phyloP scores from a whole-genome alignment of 1,140 invertebrate genomes.

The Drosophila ironensis region DNA sequence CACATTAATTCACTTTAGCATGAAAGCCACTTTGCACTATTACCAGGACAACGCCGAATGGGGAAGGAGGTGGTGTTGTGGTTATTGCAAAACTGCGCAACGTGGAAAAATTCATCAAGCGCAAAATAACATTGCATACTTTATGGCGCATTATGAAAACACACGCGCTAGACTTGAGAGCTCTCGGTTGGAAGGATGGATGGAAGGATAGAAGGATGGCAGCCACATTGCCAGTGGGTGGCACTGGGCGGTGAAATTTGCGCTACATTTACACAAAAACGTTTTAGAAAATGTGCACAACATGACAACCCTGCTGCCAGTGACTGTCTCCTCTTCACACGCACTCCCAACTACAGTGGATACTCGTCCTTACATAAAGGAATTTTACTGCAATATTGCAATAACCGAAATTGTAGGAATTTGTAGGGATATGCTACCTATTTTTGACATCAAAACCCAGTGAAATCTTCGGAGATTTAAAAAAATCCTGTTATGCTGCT shows the following conservation, averaged over 20 bases:
- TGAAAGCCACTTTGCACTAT: constrained; percentile 68
- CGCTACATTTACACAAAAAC: constrained; percentile 77
- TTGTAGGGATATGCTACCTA: too few relatives aligned
- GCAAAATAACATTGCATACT: constrained; percentile 80
- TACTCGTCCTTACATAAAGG: too few relatives aligned
- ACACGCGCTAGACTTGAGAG: constrained; percentile 55
- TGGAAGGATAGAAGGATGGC: neutral
- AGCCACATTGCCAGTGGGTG: neutral
- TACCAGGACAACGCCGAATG: constrained; percentile 40
- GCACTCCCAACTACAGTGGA: constrained; percentile 50
- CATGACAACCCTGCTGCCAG: constrained; percentile 38
- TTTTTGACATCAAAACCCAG: too few relatives aligned
- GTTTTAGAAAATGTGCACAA: constrained; percentile 72
- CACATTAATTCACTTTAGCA: constrained; percentile 67
- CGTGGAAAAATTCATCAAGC: constrained; percentile 79
- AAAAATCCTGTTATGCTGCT: neutral
- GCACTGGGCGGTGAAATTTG: constrained; percentile 40
- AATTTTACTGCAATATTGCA: too few relatives aligned
- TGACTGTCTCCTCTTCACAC: neutral
- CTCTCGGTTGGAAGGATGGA: neutral
- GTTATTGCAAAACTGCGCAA: constrained; percentile 57
- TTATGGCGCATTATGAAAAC: constrained; percentile 80
- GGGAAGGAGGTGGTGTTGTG: constrained; percentile 6
- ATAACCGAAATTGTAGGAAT: too few relatives aligned
- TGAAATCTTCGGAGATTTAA: neutral